Base-by-base conservation (phyloP, 1,140 invertebrate species). In the Pomacea maculata region DNA sequence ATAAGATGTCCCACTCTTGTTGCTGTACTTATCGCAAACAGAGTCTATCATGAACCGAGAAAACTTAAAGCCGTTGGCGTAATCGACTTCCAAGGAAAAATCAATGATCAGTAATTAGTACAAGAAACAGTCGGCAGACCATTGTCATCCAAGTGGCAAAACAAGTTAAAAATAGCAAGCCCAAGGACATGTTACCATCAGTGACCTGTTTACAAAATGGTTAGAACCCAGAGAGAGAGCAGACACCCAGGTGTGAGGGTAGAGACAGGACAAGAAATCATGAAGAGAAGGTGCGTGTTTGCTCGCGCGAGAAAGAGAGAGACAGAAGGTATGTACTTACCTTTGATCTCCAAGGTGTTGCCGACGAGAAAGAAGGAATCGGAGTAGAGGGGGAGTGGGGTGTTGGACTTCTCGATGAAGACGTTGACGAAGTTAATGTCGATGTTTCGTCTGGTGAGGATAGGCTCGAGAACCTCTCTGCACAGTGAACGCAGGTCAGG, bases 301-400 rank as follows among this genome's bases (percentile, higher is more conserved):
- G 34, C n/a, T 7, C n/a, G 19, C 5, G 70, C 3, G 70, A 71
- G 70, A 71, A 34, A 71, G 70, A 25, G 57, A 63, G 25, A 61
- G 54, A 34, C 9, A 80, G 64, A 55, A 34, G 65, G 19, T 71
- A 7, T 29, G 45, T 12, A 17, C 81, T 70, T 91, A 94, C 94
- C 93, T 92, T 92, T 93, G 82, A 96, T 93, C 86, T 94, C 92
- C 52, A 96, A 92, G 85, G 95, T 94, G 89, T 94, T 95, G 55
- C 95, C 95, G 80, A 94, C 95, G 11, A 95, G 92, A 86, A 92
- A 92, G 45, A 93, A 93, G 61, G 93, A 94, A 86, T 95, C 94
- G 29, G 94, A 94, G 19, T 93, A 92, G 81, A 93, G 89, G 72
- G 93, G 92, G 82, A 93, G 90, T 75, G 93, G 93, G 75, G 92